Conservation (phyloP, 2,113 vertebrate genomes). For the Psammodynastes pulverulentus region DNA sequence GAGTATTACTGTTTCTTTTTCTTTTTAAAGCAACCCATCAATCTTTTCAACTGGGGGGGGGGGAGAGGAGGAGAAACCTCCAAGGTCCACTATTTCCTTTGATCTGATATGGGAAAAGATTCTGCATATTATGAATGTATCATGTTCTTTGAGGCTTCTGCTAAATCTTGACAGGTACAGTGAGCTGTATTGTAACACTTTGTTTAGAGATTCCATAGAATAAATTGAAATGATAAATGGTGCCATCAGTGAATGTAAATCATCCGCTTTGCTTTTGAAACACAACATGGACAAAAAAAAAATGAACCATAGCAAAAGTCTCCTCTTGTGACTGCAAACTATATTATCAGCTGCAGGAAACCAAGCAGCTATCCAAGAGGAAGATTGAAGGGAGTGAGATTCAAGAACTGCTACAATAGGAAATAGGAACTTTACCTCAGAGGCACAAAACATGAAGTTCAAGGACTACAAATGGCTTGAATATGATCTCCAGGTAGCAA, state of each 20-base stretch:
- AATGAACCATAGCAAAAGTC: background rate
- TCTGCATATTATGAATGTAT: constrained; percentile 25
- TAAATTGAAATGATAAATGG: constrained; percentile 23
- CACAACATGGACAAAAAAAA: background rate
- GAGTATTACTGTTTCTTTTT: background rate
- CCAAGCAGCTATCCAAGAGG: background rate
- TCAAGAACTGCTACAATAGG: background rate
- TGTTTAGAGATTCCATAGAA: constrained; percentile 16
- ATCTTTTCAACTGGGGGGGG: background rate
- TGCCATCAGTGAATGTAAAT: constrained; percentile 18
- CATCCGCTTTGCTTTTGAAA: constrained; percentile 3
- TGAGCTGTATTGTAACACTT: constrained; percentile 16
- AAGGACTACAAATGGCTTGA: background rate
- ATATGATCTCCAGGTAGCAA: background rate
- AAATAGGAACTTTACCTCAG: background rate
- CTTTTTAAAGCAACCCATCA: background rate
- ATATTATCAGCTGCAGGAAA: background rate
- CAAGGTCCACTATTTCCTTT: constrained; percentile 10
- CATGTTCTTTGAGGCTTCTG: constrained; percentile 19
- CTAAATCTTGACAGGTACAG: constrained; percentile 31
- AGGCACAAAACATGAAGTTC: background rate
- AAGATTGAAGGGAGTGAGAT: background rate
- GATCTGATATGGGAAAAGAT: constrained; percentile 29
- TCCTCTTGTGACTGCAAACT: constrained; percentile 1
- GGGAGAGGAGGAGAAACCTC: background rate